Base-by-base conservation (phyloP, 2,113 vertebrate genomes). In the Brachyhypopomus occidentalis region DNA sequence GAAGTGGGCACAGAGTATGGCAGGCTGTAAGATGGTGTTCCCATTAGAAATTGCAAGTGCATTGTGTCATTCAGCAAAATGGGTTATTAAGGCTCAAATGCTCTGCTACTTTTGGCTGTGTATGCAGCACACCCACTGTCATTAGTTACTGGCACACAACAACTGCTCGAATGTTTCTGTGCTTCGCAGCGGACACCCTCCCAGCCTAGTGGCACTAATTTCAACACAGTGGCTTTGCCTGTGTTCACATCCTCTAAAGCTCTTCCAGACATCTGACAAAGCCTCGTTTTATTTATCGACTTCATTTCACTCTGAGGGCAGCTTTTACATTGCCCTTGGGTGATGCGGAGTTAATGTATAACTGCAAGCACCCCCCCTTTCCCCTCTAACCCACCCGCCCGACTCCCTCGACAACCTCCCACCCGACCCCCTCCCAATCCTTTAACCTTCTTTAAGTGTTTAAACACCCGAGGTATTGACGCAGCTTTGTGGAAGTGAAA, bases 191-290 rank as follows among this genome's bases (percentile, higher is more conserved):
- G 79, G 82, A 84, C 79, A 73, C 82, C 56, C 78, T 74, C 82
- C 88, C 84, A 86, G 88, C 89, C 88, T 86, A 90, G 89, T 88
- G 88, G 85, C 85, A 84, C 85, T 88, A 80, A 81, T 89, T 91
- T 87, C 88, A 89, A 87, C 87, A 87, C 83, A 86, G 88, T 87
- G 87, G 87, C 88, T 87, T 76, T 86, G 88, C 84, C 85, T 23
- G 34, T 6, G 83, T 87, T 86, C 80, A 74, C 85, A 76, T 77
- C 83, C 83, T 89, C 87, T 91, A 88, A 90, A 86, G 87, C 86
- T 75, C 85, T 87, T 91, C 91, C 92, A 94, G 91, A 90, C 89
- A 84, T 92, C 89, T 91, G 90, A 93, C 92, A 92, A 88, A 87
- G 85, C 81, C 78, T 84, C 78, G 80, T 84, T 91, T 91, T 91